phyloP scores from a whole-genome alignment of 2,113 vertebrate species.

The Muscicapa adusta region DNA sequence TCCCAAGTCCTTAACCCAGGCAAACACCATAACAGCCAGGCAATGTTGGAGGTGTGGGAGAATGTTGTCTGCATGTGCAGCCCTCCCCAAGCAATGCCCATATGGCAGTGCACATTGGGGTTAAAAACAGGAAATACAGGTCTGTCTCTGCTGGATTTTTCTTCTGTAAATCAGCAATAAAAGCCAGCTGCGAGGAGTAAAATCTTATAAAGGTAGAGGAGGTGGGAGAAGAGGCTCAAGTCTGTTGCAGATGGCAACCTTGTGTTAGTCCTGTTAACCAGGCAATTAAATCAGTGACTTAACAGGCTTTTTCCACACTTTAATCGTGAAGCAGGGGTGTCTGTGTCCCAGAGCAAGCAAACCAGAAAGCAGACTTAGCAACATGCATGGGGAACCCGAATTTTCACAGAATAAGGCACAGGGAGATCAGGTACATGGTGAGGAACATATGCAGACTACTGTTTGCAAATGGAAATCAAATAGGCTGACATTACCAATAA shows the following conservation, averaged over 20 bases:
- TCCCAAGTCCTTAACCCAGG: neutral
- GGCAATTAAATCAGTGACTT: neutral
- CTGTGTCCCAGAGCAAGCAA: neutral
- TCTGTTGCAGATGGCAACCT: neutral
- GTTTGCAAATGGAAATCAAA: slow-evolving; percentile 42
- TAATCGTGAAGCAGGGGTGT: neutral
- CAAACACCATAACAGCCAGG: accelerated
- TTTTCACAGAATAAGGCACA: neutral
- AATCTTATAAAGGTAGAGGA: neutral
- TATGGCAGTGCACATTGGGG: neutral
- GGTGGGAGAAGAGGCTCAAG: neutral
- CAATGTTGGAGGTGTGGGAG: neutral
- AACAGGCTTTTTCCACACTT: slow-evolving; percentile 12
- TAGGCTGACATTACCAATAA: slow-evolving; percentile 47
- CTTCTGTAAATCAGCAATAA: neutral
- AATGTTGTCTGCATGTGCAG: accelerated
- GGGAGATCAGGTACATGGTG: neutral
- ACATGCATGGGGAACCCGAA: neutral
- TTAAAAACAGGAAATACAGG: neutral
- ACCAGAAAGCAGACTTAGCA: neutral
- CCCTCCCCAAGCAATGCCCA: neutral
- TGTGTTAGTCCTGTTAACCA: neutral
- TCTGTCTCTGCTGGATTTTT: neutral
- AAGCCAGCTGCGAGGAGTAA: neutral
- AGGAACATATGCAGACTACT: neutral